Evolutionary conservation across 2,113 vertebrate genomes (phyloP).

Genomic region (Nesoenas mayeri): DNA sequence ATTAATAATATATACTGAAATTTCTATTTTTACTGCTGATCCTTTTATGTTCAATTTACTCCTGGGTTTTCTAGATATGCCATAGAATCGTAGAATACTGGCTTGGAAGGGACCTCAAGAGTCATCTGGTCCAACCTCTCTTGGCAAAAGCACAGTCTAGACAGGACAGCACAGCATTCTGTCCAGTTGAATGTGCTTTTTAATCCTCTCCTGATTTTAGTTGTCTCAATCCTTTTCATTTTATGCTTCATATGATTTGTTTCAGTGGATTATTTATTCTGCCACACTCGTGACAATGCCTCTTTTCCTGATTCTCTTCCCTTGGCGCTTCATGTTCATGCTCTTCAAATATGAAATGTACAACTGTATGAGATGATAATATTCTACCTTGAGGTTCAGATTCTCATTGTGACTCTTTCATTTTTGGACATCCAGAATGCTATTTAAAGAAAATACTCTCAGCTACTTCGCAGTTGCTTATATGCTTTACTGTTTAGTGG

Average conservation of each 20-base stretch:
- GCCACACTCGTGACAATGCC: background rate
- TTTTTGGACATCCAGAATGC: background rate
- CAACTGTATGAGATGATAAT: background rate
- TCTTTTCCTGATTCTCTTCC: background rate
- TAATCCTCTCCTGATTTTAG: background rate
- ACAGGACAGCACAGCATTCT: background rate
- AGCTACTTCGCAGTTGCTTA: background rate
- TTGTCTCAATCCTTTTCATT: background rate
- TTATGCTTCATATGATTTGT: background rate
- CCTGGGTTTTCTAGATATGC: background rate
- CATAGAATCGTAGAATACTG: background rate
- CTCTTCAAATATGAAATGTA: background rate
- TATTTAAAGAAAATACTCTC: background rate
- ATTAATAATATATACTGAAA: background rate
- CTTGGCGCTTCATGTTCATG: background rate
- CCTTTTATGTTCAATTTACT: background rate
- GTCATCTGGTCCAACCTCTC: no score
- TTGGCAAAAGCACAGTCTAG: no score
- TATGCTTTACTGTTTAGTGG: background rate
- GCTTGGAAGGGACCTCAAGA: background rate
- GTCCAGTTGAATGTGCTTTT: background rate
- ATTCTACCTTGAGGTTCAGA: background rate
- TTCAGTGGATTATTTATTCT: background rate
- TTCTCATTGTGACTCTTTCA: background rate
- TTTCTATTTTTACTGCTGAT: background rate